Evolutionary conservation across 2,113 vertebrate genomes (phyloP).

Genomic region (Pica pica): DNA sequence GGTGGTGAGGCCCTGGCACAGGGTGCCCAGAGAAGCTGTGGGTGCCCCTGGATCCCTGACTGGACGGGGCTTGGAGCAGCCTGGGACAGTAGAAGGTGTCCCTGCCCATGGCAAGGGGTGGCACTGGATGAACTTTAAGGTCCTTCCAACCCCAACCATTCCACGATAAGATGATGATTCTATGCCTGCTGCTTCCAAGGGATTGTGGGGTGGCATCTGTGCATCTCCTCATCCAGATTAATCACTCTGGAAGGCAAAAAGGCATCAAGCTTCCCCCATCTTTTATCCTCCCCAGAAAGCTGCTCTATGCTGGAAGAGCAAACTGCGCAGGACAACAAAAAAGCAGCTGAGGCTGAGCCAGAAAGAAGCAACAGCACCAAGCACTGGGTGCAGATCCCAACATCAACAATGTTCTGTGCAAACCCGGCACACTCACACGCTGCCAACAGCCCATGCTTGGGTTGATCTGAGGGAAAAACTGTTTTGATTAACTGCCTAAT

Average conservation of each 20-base stretch:
- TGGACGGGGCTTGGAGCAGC: rapidly evolving
- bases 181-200: background rate
- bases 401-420: rapidly evolving
- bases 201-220: background rate
- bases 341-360: rapidly evolving
- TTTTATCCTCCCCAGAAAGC: background rate
- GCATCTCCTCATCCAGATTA: background rate
- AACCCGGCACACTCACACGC: background rate
- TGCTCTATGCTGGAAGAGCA: background rate
- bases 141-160: background rate
- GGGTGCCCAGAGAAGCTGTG: background rate
- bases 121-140: rapidly evolving
- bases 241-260: background rate
- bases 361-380: background rate
- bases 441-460: rapidly evolving
- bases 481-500: background rate
- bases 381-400: background rate
- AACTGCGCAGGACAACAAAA: background rate
- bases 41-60: background rate
- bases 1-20: background rate
- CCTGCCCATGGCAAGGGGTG: background rate
- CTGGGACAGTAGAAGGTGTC: background rate
- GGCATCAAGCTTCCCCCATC: background rate
- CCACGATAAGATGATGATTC: background rate
- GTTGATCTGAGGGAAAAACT: background rate